Evolutionary conservation across 1,140 invertebrate species (phyloP).

Genomic region (Aphelenchoides fujianensis): DNA sequence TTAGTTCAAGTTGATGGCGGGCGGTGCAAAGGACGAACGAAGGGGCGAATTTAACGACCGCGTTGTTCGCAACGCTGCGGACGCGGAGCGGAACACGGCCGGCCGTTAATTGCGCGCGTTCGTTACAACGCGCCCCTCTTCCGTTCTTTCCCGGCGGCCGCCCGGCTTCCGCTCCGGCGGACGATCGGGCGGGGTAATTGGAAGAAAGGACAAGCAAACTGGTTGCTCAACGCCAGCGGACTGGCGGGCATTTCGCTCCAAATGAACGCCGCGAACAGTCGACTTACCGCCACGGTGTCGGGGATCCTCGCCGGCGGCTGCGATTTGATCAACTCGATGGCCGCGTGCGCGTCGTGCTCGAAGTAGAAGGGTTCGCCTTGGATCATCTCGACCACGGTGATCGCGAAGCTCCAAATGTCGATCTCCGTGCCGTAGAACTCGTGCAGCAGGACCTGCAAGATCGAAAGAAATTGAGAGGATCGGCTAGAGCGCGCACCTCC

Average conservation of each 20-base stretch:
- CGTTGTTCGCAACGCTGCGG: too few relatives aligned
- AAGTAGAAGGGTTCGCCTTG: conserved; percentile 98
- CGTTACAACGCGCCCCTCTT: too few relatives aligned
- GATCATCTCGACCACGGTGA: conserved; percentile 93
- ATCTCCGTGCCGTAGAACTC: conserved; percentile 35
- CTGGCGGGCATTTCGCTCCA: too few relatives aligned
- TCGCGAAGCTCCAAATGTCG: conserved; percentile 66
- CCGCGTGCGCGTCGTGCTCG: conserved; percentile 92
- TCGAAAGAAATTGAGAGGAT: conserved; percentile 13
- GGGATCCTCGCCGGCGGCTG: conserved; percentile 6
- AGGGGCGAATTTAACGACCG: not conserved
- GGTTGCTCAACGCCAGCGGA: not conserved
- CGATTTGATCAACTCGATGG: conserved; percentile 68
- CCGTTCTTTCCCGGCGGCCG: too few relatives aligned
- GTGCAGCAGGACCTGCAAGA: conserved; percentile 27
- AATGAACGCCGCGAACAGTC: too few relatives aligned
- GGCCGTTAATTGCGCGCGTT: too few relatives aligned
- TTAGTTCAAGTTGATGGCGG: not conserved
- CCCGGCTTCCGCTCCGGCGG: too few relatives aligned
- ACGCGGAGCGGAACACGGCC: too few relatives aligned
- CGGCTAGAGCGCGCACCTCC: conserved; percentile 25
- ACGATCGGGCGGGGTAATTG: too few relatives aligned
- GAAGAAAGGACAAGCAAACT: too few relatives aligned
- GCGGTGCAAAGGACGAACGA: too few relatives aligned
- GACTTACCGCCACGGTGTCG: conserved; percentile 14